Evolutionary conservation across 35 echinoderm and acorn worm species (phyloP).

Genomic region (Amphiura filiformis): DNA sequence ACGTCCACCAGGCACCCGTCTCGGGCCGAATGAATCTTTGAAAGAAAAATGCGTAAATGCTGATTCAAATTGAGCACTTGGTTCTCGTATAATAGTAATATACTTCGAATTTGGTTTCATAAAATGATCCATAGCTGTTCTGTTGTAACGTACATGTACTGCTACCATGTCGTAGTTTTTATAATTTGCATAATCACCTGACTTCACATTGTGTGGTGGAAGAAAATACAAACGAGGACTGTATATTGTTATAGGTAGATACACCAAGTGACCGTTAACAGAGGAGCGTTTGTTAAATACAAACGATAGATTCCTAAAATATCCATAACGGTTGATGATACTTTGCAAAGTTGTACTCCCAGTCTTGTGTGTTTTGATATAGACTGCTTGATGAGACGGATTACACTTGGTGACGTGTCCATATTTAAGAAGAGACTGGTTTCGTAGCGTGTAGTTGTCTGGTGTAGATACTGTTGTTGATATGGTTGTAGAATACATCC

Average conservation of each 20-base stretch:
- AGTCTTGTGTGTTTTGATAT: conserved; percentile 67
- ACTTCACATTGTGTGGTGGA: not conserved
- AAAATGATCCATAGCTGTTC: conserved; percentile 44
- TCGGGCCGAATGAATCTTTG: conserved; percentile 22
- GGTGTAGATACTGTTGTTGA: not conserved
- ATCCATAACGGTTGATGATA: conserved; percentile 43
- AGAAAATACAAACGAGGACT: not conserved
- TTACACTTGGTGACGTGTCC: not conserved
- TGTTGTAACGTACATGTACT: conserved; percentile 60
- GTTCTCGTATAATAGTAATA: conserved; percentile 83
- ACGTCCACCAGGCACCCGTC: not conserved
- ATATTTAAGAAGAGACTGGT: not conserved
- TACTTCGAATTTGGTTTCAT: conserved; percentile 72
- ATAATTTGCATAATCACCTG: not conserved
- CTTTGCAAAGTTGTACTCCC: conserved; percentile 43
- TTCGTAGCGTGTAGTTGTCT: not conserved
- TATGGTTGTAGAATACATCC: not conserved
- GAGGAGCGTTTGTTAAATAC: not conserved
- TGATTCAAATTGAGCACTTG: conserved; percentile 84
- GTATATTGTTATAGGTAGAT: not conserved
- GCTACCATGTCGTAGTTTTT: conserved; percentile 68
- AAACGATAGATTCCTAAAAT: conserved; percentile 23
- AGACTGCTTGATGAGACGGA: conserved; percentile 9
- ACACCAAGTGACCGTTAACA: not conserved
- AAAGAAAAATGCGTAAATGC: conserved; percentile 70